Evolutionary conservation across 1,140 invertebrate genomes (phyloP).

Genomic region (Hetaerina americana): DNA sequence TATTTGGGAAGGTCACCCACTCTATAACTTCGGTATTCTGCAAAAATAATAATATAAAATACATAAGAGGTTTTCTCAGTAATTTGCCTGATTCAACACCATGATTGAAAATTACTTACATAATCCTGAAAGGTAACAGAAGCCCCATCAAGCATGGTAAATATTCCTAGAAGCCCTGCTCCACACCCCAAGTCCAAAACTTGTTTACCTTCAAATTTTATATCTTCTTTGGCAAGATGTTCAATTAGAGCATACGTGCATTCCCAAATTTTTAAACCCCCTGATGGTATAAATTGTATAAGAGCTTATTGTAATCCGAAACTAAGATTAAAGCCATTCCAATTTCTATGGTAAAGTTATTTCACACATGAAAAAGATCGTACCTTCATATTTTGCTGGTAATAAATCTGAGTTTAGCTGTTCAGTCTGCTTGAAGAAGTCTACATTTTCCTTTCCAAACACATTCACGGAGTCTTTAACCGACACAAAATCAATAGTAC

Average conservation of each 20-base stretch:
- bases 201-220: conserved; percentile 33
- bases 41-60: not conserved
- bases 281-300: conserved; percentile 39
- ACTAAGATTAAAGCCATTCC: no score
- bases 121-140: conserved; percentile 80
- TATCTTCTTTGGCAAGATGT: conserved; percentile 37
- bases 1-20: conserved; percentile 62
- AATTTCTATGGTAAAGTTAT: conserved; percentile 13
- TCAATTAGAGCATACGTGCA: conserved; percentile 62
- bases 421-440: conserved; percentile 40
- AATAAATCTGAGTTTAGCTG: conserved; percentile 55
- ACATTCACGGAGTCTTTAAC: not conserved
- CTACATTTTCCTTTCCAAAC: conserved; percentile 20
- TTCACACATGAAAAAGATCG: conserved; percentile 6
- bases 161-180: conserved; percentile 64
- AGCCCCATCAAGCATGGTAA: conserved; percentile 48
- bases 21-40: conserved; percentile 67
- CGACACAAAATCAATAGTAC: not conserved
- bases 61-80: not conserved
- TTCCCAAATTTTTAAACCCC: conserved; percentile 82
- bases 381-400: conserved; percentile 59
- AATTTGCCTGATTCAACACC: conserved; percentile 4
- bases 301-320: no score
- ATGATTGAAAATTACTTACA: conserved; percentile 39
- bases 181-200: conserved; percentile 81